phyloP scores from a whole-genome alignment of 2,888 invertebrate species.

The Drosophila aldrichi region DNA sequence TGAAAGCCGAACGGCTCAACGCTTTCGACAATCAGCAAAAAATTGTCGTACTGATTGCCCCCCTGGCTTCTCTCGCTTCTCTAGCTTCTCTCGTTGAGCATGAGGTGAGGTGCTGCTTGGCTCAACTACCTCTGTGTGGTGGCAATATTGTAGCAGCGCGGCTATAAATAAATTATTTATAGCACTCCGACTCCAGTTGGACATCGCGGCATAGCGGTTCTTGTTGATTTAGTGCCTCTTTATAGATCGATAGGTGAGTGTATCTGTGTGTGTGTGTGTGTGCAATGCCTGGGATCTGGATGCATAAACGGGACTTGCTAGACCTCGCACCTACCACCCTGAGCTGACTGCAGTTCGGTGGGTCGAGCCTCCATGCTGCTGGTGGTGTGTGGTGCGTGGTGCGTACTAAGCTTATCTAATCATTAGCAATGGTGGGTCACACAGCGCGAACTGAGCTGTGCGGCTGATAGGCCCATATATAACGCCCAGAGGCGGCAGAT shows the following conservation, averaged over 20 bases:
- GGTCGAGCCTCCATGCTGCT: conserved; percentile 59
- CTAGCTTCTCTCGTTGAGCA: conserved; percentile 3
- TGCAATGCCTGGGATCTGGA: conserved; percentile 34
- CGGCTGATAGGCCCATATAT: conserved; percentile 65
- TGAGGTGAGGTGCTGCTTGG: conserved; percentile 5
- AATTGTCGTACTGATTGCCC: conserved; percentile 41
- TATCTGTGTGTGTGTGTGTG: conserved; percentile 8
- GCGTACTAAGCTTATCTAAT: conserved; percentile 67
- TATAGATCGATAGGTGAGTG: conserved; percentile 69
- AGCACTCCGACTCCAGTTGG: conserved; percentile 66
- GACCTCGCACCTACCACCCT: conserved; percentile 3
- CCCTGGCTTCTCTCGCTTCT: conserved; percentile 17
- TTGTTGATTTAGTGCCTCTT: conserved; percentile 83
- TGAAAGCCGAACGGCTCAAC: conserved; percentile 29
- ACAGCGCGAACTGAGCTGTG: conserved; percentile 34
- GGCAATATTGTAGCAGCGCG: conserved; percentile 78
- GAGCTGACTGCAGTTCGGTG: conserved; percentile 19
- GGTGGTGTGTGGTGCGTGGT: conserved; percentile 16
- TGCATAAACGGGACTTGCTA: conserved; percentile 34
- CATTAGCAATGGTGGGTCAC: conserved; percentile 67
- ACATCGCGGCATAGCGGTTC: conserved; percentile 46
- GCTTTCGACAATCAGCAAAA: conserved; percentile 40
- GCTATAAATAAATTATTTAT: conserved; percentile 83
- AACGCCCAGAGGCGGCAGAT: conserved; percentile 75
- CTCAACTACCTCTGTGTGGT: conserved; percentile 77